phyloP scores from a whole-genome alignment of 2,797 vertebrate genomes.

The Sphaeramia orbicularis region DNA sequence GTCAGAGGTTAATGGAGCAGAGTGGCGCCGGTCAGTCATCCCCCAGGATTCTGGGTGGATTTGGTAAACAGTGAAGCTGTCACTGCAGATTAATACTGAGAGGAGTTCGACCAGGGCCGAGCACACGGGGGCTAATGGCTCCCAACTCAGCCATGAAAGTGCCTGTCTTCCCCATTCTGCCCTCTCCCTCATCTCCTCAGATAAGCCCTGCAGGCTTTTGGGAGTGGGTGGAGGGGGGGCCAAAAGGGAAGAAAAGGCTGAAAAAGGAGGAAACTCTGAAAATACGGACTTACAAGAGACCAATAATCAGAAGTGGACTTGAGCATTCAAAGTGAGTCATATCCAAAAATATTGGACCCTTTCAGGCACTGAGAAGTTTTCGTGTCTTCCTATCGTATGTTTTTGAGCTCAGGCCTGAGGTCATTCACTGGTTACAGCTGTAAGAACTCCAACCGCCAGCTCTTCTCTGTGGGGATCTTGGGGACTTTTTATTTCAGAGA shows the following conservation, averaged over 20 bases:
- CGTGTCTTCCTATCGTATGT: constrained; percentile 34
- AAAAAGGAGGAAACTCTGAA: constrained; percentile 38
- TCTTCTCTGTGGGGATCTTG: constrained; percentile 59
- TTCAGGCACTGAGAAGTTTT: constrained; percentile 32
- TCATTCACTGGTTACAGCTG: constrained; percentile 60
- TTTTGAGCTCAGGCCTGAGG: constrained; percentile 22
- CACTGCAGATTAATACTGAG: constrained; percentile 88
- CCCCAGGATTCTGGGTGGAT: constrained; percentile 84
- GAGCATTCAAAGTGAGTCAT: constrained; percentile 34
- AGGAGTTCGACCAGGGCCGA: constrained; percentile 72
- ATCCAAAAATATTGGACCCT: constrained; percentile 22
- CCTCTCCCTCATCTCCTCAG: constrained; percentile 69
- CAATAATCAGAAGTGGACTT: constrained; percentile 53
- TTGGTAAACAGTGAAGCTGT: constrained; percentile 89
- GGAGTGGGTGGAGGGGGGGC: constrained; percentile 1
- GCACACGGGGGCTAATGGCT: constrained; percentile 80
- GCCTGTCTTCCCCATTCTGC: constrained; percentile 79
- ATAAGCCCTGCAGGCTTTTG: constrained; percentile 63
- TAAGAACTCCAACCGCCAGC: constrained; percentile 46
- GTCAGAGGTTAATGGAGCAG: constrained; percentile 89
- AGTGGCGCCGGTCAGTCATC: constrained; percentile 82
- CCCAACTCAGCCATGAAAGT: constrained; percentile 82
- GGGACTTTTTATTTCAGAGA: constrained; percentile 57
- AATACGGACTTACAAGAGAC: constrained; percentile 50
- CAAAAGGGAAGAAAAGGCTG: constrained; percentile 11